Evolutionary conservation across 2,113 vertebrate genomes (phyloP), one percentile per base, ranked within the genome.

Genomic region (Marcusenius ussheri): DNA sequence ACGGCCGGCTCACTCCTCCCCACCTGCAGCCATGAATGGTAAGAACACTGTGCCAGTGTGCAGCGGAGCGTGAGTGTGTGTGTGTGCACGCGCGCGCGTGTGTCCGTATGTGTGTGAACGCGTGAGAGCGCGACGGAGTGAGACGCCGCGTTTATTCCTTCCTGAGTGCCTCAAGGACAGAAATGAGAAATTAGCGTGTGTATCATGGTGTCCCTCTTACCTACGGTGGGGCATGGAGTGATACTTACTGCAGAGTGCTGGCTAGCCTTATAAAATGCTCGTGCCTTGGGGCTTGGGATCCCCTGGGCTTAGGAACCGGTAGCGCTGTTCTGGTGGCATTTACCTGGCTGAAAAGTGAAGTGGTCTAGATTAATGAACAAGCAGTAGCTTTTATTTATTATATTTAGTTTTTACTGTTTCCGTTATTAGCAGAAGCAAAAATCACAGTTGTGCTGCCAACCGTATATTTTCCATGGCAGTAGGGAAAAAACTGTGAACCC

Each of bases 11-110:
- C 85, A 39, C 85, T 87, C 49, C 85, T 53, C 31, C 31, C 85
- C 85, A 94, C 95, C 95, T 95, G 95, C 95, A 95, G 93, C 92
- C 94, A 96, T 96, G 95, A 95, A 96, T 93, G 95, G 96, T 96
- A 95, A 95, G 94, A 92, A 91, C 89, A 89, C 51, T 77, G 27
- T 31, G 45, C 21, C 31, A 77, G 62, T 77, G 51, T 88, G 58
- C 77, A 90, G 90, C 58, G 4, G 50, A 50, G 91, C 93, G 90
- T 88, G 47, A 92, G 80, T 21, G 77, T 95, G 91, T 93, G 91
- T 93, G 91, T 95, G 94, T 93, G 93, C 93, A 91, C 17, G 94
- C 39, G 9, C 11, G 74, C 31, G 95, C 94, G 94, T 90, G 91
- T 91, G 88, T 95, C 90, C 93, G 91, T 95, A 93, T 93, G 93